Conservation (phyloP, 2,113 vertebrate genomes). For the Psettodes erumei region DNA sequence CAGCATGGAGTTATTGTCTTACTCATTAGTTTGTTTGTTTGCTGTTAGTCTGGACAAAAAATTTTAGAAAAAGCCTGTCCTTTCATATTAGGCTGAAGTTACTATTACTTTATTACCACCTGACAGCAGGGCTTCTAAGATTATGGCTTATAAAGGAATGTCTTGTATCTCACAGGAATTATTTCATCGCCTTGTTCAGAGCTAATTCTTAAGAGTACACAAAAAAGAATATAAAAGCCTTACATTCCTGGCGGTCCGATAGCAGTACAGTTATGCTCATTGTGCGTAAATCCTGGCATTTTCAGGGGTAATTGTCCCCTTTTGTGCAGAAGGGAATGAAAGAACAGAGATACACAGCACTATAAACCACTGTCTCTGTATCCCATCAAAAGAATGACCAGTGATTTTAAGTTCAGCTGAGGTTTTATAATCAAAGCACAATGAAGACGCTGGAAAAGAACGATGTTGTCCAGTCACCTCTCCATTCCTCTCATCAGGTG, state of each 20-base stretch:
- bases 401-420: constrained; percentile 28
- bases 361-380: not conserved
- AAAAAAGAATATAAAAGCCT: constrained; percentile 2
- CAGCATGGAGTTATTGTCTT: constrained; percentile 7
- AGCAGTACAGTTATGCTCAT: constrained; percentile 1
- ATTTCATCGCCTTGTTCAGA: not conserved
- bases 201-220: not conserved
- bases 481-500: constrained; percentile 17
- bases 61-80: not conserved
- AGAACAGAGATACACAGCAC: not conserved
- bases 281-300: not conserved
- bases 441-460: not conserved
- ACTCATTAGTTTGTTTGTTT: constrained; percentile 5
- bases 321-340: constrained; percentile 18
- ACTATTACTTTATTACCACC: not conserved
- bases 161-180: constrained; percentile 8
- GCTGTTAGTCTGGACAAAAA: not conserved
- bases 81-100: not conserved
- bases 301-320: not conserved
- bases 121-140: not conserved
- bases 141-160: not conserved
- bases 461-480: not conserved
- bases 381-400: constrained; percentile 35
- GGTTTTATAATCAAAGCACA: constrained; percentile 37
- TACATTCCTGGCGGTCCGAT: not conserved